Evolutionary conservation across 2,797 vertebrate genomes (phyloP), one percentile per base, ranked within the genome.

Genomic region (Pempheris klunzingeri): DNA sequence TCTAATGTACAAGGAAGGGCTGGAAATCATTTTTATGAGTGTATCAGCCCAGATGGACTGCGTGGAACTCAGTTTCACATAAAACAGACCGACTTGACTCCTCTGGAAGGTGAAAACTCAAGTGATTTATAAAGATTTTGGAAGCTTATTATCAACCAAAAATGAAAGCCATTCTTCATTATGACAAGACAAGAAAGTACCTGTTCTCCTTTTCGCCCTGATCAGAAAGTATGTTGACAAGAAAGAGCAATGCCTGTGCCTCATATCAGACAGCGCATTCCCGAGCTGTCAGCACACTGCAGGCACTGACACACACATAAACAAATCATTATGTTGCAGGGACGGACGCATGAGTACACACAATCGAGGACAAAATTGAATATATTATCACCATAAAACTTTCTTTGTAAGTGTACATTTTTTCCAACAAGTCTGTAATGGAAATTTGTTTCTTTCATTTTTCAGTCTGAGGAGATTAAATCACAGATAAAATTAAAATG

Each of bases 151-250:
- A 86, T 85, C 77, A 71, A 80, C 83, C 68, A 57, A 77, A 84
- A 88, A 87, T 61, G 75, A 88, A 82, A 86, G 62, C 28, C 77
- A 76, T 89, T 87, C 70, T 81, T 91, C 86, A 93, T 58, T 64
- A 52, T 90, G 86, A 85, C 83, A 88, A 77, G 74, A 88, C 83
- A 86, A 76, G 83, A 88, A 71, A 76, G 60, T 43, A 38, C 82
- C 76, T 72, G 68, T 60, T 44, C 67, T 52, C 20, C n/a, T 69
- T 79, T 54, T 52, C 6, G 1, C 65, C 63, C 68, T 18, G 43
- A 39, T 85, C 46, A 38, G 78, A 83, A 74, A 26, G 67, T 78
- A 82, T 63, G 73, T 69, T 64, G 80, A 87, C 79, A 88, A 74
- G 81, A 83, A 73, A 85, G 82, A 81, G 73, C 65, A 71, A 58